Conservation (phyloP, 2,888 invertebrate genomes). For the Sinotaia quadrata region DNA sequence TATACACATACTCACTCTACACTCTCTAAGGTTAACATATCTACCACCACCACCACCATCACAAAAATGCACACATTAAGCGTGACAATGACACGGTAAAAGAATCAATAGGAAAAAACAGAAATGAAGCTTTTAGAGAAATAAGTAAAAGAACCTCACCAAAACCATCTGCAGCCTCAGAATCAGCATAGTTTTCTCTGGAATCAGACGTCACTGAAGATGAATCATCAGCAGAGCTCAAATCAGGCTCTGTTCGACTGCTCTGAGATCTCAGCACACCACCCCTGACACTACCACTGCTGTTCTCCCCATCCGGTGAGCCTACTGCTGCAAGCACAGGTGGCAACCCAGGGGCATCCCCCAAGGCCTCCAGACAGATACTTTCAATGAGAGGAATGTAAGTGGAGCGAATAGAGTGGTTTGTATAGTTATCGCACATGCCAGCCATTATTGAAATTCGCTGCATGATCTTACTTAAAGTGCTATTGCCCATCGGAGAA, state of each 20-base stretch:
- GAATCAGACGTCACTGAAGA: constrained; percentile 22
- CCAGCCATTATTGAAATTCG: constrained; percentile 47
- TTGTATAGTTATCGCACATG: constrained; percentile 57
- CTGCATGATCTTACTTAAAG: constrained; percentile 56
- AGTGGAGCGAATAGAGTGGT: constrained; percentile 60
- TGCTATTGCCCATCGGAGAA: constrained; percentile 61
- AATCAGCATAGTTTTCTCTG: constrained; percentile 14
- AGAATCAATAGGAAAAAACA: no score
- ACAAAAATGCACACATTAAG: no score
- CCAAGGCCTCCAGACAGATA: constrained; percentile 17
- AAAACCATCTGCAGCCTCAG: constrained; percentile 1
- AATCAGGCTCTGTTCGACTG: constrained; percentile 8
- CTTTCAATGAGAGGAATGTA: constrained; percentile 61
- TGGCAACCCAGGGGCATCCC: not conserved
- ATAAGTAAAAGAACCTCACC: not conserved
- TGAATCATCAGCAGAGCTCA: constrained; percentile 18
- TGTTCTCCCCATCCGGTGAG: constrained; percentile 12
- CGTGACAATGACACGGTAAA: no score
- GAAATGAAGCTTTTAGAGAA: no score
- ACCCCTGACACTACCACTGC: constrained; percentile 3
- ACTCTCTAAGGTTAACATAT: no score
- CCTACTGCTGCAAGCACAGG: not conserved
- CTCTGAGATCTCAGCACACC: constrained; percentile 18
- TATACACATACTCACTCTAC: no score
- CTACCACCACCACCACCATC: no score